A percentile compares a stretch with the other conserved stretches of the same genome.
phyloP scores from a whole-genome alignment of 1,140 invertebrate species.

The Meloidogyne floridensis region DNA sequence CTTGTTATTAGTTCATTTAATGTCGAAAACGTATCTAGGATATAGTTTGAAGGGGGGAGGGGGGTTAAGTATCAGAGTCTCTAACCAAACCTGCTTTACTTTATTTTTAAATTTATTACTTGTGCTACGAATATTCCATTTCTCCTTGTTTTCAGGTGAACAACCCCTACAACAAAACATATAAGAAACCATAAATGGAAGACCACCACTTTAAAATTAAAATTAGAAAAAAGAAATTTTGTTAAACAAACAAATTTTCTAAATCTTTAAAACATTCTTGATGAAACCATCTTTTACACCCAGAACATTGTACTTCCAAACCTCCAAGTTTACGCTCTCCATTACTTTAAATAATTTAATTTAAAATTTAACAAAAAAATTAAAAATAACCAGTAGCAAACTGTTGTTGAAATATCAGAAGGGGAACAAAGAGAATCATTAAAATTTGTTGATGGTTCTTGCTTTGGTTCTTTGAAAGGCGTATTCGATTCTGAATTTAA shows the following conservation, averaged over 20 bases:
- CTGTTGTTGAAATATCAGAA: neutral
- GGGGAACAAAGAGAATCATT: neutral
- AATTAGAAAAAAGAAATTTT: conserved; percentile 7
- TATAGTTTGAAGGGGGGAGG: no score
- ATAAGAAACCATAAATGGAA: conserved; percentile 94
- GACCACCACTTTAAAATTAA: conserved; percentile 48
- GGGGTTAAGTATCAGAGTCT: no score
- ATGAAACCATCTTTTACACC: conserved; percentile 60
- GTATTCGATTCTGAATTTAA: neutral
- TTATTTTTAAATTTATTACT: conserved; percentile 31
- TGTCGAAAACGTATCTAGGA: no score
- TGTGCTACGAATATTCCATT: conserved; percentile 68
- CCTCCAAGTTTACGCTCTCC: conserved; percentile 53
- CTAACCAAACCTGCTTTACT: no score
- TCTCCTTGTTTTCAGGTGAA: conserved; percentile 74
- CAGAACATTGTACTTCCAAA: conserved; percentile 55
- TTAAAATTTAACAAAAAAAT: neutral
- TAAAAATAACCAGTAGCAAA: conserved; percentile 1
- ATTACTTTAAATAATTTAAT: conserved; percentile 51
- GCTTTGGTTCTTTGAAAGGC: neutral
- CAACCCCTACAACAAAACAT: conserved; percentile 94
- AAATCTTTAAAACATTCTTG: conserved; percentile 56
- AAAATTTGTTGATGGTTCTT: neutral
- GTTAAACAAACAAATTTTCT: conserved; percentile 57
- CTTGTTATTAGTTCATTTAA: no score